These are phyloP conservation scores for Falco biarmicus DNA, from an alignment of 2,797 vertebrate genomes.

Conservation along the genomic window DNA sequence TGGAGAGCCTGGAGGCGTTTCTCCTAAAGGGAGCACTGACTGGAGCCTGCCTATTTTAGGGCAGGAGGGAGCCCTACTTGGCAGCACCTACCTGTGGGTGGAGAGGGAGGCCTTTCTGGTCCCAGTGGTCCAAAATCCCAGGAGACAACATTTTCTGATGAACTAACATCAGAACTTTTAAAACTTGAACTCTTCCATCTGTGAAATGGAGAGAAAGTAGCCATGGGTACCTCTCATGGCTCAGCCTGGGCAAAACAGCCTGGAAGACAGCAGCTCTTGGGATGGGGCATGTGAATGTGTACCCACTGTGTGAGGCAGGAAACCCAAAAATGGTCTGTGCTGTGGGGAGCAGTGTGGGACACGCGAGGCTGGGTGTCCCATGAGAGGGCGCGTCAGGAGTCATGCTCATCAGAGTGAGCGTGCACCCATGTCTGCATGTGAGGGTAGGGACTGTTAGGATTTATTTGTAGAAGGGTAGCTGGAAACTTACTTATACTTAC, in stretches of 20 bases:
- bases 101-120: neutral
- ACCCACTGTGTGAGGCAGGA: neutral
- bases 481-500: neutral
- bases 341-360: fast-evolving
- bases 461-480: neutral
- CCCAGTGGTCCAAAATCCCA: neutral
- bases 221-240: neutral
- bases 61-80: neutral
- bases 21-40: neutral
- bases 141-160: neutral
- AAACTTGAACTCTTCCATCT: neutral
- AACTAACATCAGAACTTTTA: neutral
- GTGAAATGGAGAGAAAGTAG: neutral
- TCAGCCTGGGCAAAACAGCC: neutral
- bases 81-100: too few species aligned
- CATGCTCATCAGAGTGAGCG: fast-evolving
- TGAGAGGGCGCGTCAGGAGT: neutral
- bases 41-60: fast-evolving
- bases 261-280: neutral
- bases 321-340: neutral
- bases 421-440: fast-evolving
- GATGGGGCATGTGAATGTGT: neutral
- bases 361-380: fast-evolving
- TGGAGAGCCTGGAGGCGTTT: neutral
- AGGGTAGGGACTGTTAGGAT: neutral